phyloP scores from a whole-genome alignment of 2,797 vertebrate species.

The Lateolabrax maculatus region DNA sequence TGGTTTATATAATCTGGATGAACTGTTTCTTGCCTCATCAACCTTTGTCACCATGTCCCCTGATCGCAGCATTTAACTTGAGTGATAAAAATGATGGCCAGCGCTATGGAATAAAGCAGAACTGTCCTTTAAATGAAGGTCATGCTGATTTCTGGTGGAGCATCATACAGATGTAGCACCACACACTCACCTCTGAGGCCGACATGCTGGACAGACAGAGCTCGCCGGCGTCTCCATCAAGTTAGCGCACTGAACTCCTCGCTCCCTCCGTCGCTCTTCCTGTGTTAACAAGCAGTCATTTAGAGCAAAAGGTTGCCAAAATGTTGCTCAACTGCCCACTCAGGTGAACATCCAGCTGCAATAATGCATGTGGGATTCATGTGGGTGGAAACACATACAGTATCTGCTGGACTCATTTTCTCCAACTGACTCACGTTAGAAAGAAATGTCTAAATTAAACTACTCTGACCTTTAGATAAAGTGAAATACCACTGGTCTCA shows the following conservation, averaged over 20 bases:
- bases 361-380: constrained; percentile 35
- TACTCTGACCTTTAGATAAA: constrained; percentile 72
- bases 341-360: constrained; percentile 33
- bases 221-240: not conserved
- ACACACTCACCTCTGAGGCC: not conserved
- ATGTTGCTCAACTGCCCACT: constrained; percentile 27
- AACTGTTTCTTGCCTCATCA: not conserved
- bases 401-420: constrained; percentile 60
- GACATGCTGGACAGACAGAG: not conserved
- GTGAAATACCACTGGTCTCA: constrained; percentile 78
- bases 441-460: constrained; percentile 76
- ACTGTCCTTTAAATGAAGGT: constrained; percentile 18
- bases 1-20: constrained; percentile 13
- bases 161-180: not conserved
- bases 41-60: not conserved
- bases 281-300: constrained; percentile 43
- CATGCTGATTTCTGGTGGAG: constrained; percentile 20
- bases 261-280: not conserved
- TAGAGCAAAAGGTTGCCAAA: constrained; percentile 29
- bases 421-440: constrained; percentile 55
- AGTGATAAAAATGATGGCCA: not conserved
- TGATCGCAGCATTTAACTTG: not conserved
- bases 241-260: not conserved
- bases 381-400: constrained; percentile 40
- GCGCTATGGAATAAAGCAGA: not conserved